Percentiles rank a stretch among this genome's conserved stretches.
Evolutionary conservation across 2,113 vertebrate species (phyloP).

Genomic region (Puntigrus tetrazona): DNA sequence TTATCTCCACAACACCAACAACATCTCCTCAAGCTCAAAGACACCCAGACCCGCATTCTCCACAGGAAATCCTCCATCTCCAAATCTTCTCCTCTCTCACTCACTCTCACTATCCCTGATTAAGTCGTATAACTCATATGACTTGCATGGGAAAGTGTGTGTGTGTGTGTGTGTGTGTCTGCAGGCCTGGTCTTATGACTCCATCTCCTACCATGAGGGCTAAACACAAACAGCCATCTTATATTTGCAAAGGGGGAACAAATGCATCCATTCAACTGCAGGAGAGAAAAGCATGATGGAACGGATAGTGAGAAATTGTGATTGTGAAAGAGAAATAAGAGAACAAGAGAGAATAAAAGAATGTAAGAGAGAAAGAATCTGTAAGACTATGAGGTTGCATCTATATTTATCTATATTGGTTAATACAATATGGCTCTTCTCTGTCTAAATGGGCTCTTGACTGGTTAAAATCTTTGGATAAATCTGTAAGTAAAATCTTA

Average conservation of each 20-base stretch:
- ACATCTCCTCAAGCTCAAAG: constrained; percentile 57
- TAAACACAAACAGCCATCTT: constrained; percentile 58
- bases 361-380: not conserved
- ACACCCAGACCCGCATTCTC: constrained; percentile 49
- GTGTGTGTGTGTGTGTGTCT: constrained; percentile 40
- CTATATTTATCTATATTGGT: too few relatives aligned
- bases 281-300: not conserved
- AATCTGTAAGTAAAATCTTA: not conserved
- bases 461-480: not conserved
- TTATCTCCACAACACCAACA: constrained; percentile 61
- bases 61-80: constrained; percentile 65
- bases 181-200: constrained; percentile 77
- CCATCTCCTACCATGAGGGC: constrained; percentile 15
- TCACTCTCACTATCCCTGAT: constrained; percentile 24
- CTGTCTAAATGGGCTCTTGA: not conserved
- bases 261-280: constrained; percentile 51
- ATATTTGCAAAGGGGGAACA: constrained; percentile 54
- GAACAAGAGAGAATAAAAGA: not conserved
- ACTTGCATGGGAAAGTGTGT: constrained; percentile 70
- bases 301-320: not conserved
- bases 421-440: not conserved
- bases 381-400: not conserved
- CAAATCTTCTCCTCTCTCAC: constrained; percentile 5
- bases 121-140: constrained; percentile 70
- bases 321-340: constrained; percentile 7